Evolutionary conservation across 30 jellyfish, hydroid and myxozoan genomes (phyloP).

Genomic region (Pelagia noctiluca): DNA sequence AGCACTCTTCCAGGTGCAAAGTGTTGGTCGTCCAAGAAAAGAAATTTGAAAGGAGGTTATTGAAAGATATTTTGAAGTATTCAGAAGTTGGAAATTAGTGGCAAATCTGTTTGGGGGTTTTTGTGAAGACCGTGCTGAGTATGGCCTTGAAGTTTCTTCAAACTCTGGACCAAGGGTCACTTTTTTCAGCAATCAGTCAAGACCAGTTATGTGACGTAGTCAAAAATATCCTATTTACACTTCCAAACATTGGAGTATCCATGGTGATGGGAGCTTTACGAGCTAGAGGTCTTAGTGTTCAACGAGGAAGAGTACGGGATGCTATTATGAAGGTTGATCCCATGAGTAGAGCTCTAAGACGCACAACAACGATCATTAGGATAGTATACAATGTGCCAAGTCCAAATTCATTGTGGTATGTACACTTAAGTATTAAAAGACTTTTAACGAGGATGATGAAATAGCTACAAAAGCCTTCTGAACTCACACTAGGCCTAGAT

Average conservation of each 20-base stretch:
- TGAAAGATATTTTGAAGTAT: not conserved
- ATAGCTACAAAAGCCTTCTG: too few species aligned
- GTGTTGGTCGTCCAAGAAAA: slow-evolving; percentile 37
- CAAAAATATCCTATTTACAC: not conserved
- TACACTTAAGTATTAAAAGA: too few species aligned
- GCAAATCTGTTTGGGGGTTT: not conserved
- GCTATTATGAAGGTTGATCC: slow-evolving; percentile 63
- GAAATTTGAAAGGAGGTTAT: slow-evolving; percentile 18
- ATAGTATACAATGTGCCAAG: slow-evolving; percentile 18
- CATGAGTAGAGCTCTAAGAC: slow-evolving; percentile 14
- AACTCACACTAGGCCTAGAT: too few species aligned
- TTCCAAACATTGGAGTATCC: slow-evolving; percentile 56
- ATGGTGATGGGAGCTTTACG: slow-evolving; percentile 47
- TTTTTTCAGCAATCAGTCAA: not conserved
- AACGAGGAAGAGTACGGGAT: slow-evolving; percentile 43
- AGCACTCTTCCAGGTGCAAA: too few species aligned
- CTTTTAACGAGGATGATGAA: too few species aligned
- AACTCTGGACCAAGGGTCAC: slow-evolving; percentile 37
- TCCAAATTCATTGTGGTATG: slow-evolving; percentile 55
- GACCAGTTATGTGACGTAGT: slow-evolving; percentile 7
- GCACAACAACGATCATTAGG: slow-evolving; percentile 40
- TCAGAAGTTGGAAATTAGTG: not conserved
- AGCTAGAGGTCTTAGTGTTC: slow-evolving; percentile 40
- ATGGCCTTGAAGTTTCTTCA: slow-evolving; percentile 22
- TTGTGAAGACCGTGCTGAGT: slow-evolving; percentile 20